phyloP scores from a whole-genome alignment of 37 sponge, comb jelly and placozoan species.

The Bolinopsis microptera region DNA sequence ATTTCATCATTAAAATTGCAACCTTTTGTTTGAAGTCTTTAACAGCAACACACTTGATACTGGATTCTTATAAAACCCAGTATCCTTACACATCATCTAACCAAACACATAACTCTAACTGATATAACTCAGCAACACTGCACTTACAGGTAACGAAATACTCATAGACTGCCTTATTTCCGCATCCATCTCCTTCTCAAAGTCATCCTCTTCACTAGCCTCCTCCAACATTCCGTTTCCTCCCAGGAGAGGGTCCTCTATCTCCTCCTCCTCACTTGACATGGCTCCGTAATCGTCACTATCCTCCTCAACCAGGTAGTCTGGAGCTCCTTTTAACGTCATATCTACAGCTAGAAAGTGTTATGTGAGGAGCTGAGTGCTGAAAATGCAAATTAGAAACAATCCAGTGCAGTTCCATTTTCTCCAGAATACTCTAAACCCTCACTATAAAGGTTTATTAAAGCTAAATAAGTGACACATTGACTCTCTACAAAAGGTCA shows the following conservation, averaged over 20 bases:
- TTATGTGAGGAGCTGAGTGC: no score
- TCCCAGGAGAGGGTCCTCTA: not conserved
- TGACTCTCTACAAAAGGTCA: no score
- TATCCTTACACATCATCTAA: no score
- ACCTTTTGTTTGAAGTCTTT: no score
- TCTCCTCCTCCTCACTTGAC: constrained; percentile 17
- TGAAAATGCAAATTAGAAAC: no score
- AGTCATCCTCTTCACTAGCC: not conserved
- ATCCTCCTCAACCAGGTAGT: constrained; percentile 27
- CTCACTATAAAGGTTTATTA: no score
- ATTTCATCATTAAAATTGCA: not conserved
- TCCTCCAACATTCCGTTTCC: not conserved
- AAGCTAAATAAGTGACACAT: no score
- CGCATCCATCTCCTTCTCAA: constrained; percentile 40
- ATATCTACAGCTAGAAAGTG: not conserved
- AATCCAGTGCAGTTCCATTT: no score
- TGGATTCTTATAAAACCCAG: no score
- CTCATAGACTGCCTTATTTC: not conserved
- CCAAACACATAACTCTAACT: no score
- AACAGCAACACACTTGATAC: not conserved
- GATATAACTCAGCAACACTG: not conserved
- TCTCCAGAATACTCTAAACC: no score
- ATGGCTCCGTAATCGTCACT: constrained; percentile 34
- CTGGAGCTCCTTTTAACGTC: not conserved
- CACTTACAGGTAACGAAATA: not conserved